These are phyloP conservation scores for Argyrosomus regius DNA, from an alignment of 2,797 vertebrate species.

Conservation along the genomic window DNA sequence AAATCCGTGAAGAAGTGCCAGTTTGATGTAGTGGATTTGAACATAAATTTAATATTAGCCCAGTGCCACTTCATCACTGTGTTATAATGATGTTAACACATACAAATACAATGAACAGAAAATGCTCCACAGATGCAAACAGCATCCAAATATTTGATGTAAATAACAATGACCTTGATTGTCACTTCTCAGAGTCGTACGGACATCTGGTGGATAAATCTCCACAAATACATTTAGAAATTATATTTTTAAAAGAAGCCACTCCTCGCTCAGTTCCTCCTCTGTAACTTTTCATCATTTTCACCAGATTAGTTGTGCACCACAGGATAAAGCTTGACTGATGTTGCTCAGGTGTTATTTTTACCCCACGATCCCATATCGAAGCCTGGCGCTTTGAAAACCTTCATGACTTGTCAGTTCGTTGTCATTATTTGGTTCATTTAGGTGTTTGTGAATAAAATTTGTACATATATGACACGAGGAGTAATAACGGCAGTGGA, in stretches of 20 bases:
- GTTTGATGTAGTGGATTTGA: neutral
- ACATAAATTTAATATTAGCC: neutral
- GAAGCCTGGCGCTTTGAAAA: neutral
- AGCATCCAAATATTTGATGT: neutral
- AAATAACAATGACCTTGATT: too few species aligned
- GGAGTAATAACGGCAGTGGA: neutral
- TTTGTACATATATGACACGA: neutral
- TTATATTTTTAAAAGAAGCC: neutral
- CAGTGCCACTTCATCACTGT: neutral
- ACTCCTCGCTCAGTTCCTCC: neutral
- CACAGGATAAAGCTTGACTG: neutral
- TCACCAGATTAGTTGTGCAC: slow-evolving; percentile 8
- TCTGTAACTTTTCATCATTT: neutral
- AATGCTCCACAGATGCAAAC: neutral
- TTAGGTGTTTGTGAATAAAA: neutral
- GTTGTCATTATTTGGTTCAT: neutral
- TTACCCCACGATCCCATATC: neutral
- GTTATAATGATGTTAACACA: neutral
- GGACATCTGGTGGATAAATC: neutral
- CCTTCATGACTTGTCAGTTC: neutral
- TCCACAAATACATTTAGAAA: neutral
- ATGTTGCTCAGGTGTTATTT: slow-evolving; percentile 14
- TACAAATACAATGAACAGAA: neutral
- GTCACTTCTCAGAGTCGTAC: neutral
- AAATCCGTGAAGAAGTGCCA: neutral